These are phyloP conservation scores for Oncorhynchus tshawytscha DNA, from an alignment of 2,113 vertebrate genomes.

Conservation along the genomic window DNA sequence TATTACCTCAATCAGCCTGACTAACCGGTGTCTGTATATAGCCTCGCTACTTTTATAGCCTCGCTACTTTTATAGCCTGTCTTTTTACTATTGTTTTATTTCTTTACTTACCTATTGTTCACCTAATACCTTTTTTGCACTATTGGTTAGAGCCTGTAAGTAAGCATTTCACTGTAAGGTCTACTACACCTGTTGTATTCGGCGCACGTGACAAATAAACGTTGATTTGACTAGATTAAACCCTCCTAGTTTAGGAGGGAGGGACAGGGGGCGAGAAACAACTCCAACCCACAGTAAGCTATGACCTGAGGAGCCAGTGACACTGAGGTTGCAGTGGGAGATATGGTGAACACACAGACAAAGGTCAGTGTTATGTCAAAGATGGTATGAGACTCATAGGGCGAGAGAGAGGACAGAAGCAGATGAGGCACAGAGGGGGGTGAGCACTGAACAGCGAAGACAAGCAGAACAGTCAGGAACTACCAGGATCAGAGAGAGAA, in stretches of 20 bases:
- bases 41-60: too few relatives aligned
- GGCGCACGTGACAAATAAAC: too few relatives aligned
- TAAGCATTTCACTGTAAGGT: too few relatives aligned
- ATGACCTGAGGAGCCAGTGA: not conserved
- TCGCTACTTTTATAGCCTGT: too few relatives aligned
- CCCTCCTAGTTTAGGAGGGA: not conserved
- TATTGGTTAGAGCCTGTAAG: too few relatives aligned
- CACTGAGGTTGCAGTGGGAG: slow-evolving; percentile 5
- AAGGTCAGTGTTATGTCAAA: not conserved
- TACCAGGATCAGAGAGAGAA: not conserved
- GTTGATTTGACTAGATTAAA: not conserved
- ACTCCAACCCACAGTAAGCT: not conserved
- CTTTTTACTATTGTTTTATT: too few relatives aligned
- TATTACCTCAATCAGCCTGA: too few relatives aligned
- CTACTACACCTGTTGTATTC: too few relatives aligned
- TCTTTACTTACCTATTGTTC: too few relatives aligned
- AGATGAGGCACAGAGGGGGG: slow-evolving; percentile 12
- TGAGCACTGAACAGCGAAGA: not conserved
- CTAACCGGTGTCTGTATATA: too few relatives aligned
- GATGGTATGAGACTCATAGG: slow-evolving; percentile 8
- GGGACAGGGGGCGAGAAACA: not conserved
- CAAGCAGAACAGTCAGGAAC: not conserved
- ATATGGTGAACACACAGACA: not conserved
- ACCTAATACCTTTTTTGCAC: too few relatives aligned
- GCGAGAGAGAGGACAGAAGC: not conserved